Percentiles rank a stretch among this genome's conserved stretches.
Conservation (phyloP, 1,140 invertebrate genomes). For the Nymphalis io region DNA sequence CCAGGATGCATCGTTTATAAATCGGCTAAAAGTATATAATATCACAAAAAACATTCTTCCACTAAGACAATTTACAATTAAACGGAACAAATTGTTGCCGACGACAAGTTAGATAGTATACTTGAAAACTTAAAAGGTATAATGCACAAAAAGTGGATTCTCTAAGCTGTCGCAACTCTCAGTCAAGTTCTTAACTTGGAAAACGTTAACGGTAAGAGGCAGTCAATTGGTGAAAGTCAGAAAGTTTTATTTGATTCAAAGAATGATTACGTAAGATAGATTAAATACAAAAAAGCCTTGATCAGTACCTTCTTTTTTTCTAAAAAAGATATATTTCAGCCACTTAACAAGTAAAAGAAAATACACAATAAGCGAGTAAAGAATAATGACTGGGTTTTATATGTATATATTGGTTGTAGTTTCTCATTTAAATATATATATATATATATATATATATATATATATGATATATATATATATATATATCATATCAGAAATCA, state of each 20-base stretch:
- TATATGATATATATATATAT: too few species aligned
- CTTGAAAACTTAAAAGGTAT: constrained; percentile 2
- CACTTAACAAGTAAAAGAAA: too few species aligned
- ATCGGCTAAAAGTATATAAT: too few species aligned
- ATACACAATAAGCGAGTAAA: too few species aligned
- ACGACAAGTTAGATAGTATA: background rate
- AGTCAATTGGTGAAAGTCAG: background rate
- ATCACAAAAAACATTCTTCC: too few species aligned
- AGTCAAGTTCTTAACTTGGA: constrained; percentile 2
- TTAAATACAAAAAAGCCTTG: background rate
- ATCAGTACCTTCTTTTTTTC: background rate
- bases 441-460: too few species aligned
- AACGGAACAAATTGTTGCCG: background rate
- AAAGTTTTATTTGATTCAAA: constrained; percentile 3
- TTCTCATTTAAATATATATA: too few species aligned
- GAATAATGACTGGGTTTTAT: too few species aligned
- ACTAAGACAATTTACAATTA: background rate
- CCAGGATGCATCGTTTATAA: too few species aligned
- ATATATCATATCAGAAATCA: too few species aligned
- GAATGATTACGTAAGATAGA: background rate
- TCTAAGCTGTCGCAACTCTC: background rate
- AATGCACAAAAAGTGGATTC: constrained; percentile 2
- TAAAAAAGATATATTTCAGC: background rate
- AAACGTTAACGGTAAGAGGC: background rate
- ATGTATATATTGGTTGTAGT: too few species aligned